Conservation (phyloP, 2,113 vertebrate species). For the Vanacampus margaritifer region DNA sequence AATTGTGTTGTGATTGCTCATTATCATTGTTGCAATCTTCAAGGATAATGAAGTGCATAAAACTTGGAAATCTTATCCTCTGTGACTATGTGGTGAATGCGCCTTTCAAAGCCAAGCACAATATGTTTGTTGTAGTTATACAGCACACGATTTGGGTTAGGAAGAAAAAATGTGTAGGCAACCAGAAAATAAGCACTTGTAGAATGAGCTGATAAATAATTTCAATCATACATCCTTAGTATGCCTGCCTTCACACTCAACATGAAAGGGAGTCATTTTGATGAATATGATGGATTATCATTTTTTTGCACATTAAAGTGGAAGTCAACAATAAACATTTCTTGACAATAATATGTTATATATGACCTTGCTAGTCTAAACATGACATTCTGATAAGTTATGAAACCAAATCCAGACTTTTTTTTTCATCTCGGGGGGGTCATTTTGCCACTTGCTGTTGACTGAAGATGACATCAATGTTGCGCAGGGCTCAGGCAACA, state of each 20-base stretch:
- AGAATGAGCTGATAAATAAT: not conserved
- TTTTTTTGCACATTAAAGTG: not conserved
- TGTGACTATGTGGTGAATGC: constrained; percentile 20
- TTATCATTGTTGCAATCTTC: constrained; percentile 42
- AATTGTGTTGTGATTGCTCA: constrained; percentile 51
- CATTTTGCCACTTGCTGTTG: too few relatives aligned
- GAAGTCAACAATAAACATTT: too few relatives aligned
- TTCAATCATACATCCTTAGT: not conserved
- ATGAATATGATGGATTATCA: not conserved
- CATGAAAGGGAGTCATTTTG: not conserved
- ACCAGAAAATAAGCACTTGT: not conserved
- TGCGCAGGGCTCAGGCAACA: too few relatives aligned
- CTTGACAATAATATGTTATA: too few relatives aligned
- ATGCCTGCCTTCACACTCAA: not conserved
- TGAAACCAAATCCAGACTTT: too few relatives aligned
- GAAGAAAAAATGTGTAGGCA: not conserved
- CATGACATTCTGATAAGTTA: too few relatives aligned
- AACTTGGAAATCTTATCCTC: constrained; percentile 47
- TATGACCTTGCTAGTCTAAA: too few relatives aligned
- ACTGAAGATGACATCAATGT: too few relatives aligned
- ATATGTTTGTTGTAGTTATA: not conserved
- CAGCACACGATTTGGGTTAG: constrained; percentile 2
- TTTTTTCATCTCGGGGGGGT: too few relatives aligned
- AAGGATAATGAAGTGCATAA: constrained; percentile 44
- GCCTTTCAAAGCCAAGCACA: not conserved